Conservation (phyloP, 1,140 invertebrate species). For the Brachionus sp. region DNA sequence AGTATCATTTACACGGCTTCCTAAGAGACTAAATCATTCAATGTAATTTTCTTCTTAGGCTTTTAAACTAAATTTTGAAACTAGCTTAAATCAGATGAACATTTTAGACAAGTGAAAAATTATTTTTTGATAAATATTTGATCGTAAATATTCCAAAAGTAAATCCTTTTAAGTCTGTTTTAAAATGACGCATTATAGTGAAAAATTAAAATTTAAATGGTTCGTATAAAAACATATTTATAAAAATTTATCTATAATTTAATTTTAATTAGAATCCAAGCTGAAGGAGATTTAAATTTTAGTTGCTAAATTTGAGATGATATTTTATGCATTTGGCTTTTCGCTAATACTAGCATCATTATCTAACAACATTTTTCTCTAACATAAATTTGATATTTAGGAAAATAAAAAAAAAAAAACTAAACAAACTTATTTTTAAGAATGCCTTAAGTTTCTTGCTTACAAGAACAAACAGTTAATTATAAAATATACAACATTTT, state of each 20-base stretch:
- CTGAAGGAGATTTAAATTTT: neutral
- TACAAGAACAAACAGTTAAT: neutral
- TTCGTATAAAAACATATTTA: neutral
- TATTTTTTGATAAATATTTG: neutral
- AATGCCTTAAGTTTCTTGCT: neutral
- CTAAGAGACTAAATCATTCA: neutral
- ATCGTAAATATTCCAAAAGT: neutral
- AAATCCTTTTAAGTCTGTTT: neutral
- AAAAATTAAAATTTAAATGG: slow-evolving; percentile 5
- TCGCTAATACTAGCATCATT: slow-evolving; percentile 6
- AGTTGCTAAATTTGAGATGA: neutral
- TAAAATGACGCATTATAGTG: neutral
- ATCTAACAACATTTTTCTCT: slow-evolving; percentile 21
- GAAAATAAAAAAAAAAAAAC: neutral
- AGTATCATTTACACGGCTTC: neutral
- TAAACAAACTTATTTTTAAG: neutral
- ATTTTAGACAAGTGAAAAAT: neutral
- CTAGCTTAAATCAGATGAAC: neutral
- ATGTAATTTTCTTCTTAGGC: neutral
- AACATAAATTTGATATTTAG: slow-evolving; percentile 7
- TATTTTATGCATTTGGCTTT: neutral
- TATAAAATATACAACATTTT: neutral
- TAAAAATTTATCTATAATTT: slow-evolving; percentile 21
- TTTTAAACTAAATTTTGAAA: neutral
- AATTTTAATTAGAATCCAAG: slow-evolving; percentile 13